Evolutionary conservation across 2,888 invertebrate species (phyloP).

Genomic region (Nomada ruficornis): DNA sequence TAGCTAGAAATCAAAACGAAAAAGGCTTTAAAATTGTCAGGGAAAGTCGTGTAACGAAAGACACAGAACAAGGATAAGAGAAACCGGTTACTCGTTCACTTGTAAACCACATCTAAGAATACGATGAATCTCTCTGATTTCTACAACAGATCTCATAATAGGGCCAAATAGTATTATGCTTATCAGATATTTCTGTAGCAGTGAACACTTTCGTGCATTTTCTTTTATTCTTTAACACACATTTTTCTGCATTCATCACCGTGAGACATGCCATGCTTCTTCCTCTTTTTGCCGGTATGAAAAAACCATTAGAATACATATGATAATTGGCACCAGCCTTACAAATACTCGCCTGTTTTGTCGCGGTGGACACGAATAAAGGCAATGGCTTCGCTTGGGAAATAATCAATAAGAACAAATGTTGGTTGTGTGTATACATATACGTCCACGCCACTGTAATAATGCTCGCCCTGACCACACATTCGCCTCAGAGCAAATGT

Average conservation of each 20-base stretch:
- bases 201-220: not conserved
- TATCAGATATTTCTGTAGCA: not conserved
- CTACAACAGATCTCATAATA: slow-evolving; percentile 6
- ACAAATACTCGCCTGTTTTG: slow-evolving; percentile 14
- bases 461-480: slow-evolving; percentile 15
- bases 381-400: slow-evolving; percentile 44
- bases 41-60: slow-evolving; percentile 51
- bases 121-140: slow-evolving; percentile 27
- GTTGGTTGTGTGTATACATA: slow-evolving; percentile 14
- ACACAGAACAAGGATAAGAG: slow-evolving; percentile 26
- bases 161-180: not conserved
- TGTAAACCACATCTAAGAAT: slow-evolving; percentile 31
- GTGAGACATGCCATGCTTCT: not conserved
- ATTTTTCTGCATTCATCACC: not conserved
- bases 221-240: not conserved
- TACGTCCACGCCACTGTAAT: slow-evolving; percentile 21
- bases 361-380: slow-evolving; percentile 35
- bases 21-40: slow-evolving; percentile 38
- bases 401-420: slow-evolving; percentile 64
- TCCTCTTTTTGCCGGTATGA: slow-evolving; percentile 10
- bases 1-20: slow-evolving; percentile 18
- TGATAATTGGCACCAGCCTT: slow-evolving; percentile 21
- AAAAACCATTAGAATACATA: slow-evolving; percentile 34
- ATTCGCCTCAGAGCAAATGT: not conserved
- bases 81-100: slow-evolving; percentile 55